Percentiles rank a stretch among this genome's conserved stretches.
These are phyloP conservation scores for Polymixis lichenea DNA, from an alignment of 2,888 invertebrate species.

Conservation along the genomic window DNA sequence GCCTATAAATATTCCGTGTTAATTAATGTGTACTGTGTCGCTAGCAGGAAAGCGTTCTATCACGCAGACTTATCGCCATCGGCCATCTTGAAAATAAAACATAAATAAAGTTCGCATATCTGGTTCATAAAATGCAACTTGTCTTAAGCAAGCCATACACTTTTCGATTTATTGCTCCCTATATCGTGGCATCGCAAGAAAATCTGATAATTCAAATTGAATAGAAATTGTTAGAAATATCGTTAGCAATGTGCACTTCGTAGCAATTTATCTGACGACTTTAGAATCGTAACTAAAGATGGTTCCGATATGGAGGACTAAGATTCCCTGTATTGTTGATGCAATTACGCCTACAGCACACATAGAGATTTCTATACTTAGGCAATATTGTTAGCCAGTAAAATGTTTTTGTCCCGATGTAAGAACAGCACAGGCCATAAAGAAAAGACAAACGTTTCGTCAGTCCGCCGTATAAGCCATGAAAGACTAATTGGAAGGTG, in stretches of 20 bases:
- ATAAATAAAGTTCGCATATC: conserved; percentile 65
- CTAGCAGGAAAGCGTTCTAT: conserved; percentile 67
- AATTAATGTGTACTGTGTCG: conserved; percentile 65
- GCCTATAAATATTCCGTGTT: conserved; percentile 64
- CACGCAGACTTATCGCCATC: conserved; percentile 63
- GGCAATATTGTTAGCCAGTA: conserved; percentile 3
- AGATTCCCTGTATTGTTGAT: conserved; percentile 35
- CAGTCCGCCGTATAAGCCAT: conserved; percentile 18
- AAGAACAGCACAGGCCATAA: conserved; percentile 4
- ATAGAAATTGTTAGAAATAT: conserved; percentile 59
- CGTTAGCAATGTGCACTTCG: conserved; percentile 46
- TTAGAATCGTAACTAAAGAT: conserved; percentile 52
- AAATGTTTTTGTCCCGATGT: conserved; percentile 18
- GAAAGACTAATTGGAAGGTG: conserved; percentile 44
- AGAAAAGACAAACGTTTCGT: background rate
- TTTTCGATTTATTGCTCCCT: conserved; percentile 51
- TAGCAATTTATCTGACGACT: conserved; percentile 47
- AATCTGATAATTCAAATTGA: conserved; percentile 59
- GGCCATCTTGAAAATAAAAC: conserved; percentile 70
- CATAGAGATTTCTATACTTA: background rate
- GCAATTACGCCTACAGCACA: conserved; percentile 24
- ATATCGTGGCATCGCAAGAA: conserved; percentile 38
- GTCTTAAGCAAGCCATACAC: conserved; percentile 62
- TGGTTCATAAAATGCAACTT: conserved; percentile 66
- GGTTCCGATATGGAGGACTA: conserved; percentile 28